Conservation (phyloP, 2,888 invertebrate species). For the Caenorhabditis wallacei region DNA sequence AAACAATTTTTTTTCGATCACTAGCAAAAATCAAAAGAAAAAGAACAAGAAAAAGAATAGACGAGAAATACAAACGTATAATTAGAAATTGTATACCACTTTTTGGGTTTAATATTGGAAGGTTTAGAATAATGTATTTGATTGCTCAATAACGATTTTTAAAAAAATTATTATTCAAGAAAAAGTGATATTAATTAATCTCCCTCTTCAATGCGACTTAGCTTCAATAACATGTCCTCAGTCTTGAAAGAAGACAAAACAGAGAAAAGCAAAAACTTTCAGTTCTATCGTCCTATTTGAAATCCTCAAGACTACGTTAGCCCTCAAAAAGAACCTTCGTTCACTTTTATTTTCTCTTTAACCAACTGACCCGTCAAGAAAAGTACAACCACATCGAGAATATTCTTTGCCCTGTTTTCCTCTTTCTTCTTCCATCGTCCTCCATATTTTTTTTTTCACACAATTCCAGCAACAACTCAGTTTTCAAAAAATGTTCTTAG, state of each 20-base stretch:
- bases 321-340: background rate
- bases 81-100: background rate
- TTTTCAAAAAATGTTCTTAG: conserved; percentile 20
- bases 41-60: background rate
- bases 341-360: conserved; percentile 10
- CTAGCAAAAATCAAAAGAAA: background rate
- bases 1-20: background rate
- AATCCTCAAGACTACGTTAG: conserved; percentile 15
- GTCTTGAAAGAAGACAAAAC: background rate
- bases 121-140: no score
- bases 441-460: conserved; percentile 31
- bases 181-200: no score
- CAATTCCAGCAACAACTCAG: conserved; percentile 31
- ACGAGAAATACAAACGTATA: background rate
- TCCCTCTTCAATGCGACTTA: no score
- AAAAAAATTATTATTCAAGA: background rate
- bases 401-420: conserved; percentile 17
- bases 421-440: background rate
- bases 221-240: background rate
- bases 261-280: background rate
- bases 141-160: no score
- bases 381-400: conserved; percentile 19
- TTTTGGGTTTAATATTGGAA: no score
- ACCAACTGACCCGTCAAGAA: background rate
- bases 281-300: conserved; percentile 29